These are phyloP conservation scores for Epiblema foenella DNA, from an alignment of 2,888 invertebrate species.

Conservation along the genomic window DNA sequence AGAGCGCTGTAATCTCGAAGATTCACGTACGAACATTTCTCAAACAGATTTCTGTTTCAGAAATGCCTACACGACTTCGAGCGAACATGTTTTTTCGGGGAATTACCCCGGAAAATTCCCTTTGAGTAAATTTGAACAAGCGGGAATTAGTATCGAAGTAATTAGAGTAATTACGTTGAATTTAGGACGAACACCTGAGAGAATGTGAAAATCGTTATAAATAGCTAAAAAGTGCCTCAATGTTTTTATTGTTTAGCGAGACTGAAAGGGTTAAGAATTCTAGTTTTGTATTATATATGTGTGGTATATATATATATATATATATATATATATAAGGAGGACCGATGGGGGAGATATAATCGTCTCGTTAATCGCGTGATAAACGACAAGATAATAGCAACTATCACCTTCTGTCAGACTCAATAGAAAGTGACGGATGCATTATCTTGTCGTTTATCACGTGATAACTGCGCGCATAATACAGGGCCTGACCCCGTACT, in stretches of 20 bases:
- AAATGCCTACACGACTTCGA: not conserved
- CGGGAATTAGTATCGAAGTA: not conserved
- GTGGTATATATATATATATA: too few relatives aligned
- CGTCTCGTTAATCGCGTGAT: too few relatives aligned
- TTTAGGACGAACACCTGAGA: conserved; percentile 18
- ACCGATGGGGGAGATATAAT: too few relatives aligned
- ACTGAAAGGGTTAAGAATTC: conserved; percentile 4
- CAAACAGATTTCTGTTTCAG: not conserved
- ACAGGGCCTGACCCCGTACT: too few relatives aligned
- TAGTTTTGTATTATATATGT: too few relatives aligned
- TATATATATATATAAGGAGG: too few relatives aligned
- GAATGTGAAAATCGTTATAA: conserved; percentile 14
- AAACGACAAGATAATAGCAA: too few relatives aligned
- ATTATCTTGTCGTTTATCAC: too few relatives aligned
- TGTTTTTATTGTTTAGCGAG: conserved; percentile 8
- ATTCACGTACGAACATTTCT: conserved; percentile 22
- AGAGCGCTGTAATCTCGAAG: not conserved
- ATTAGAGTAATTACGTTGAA: conserved; percentile 20
- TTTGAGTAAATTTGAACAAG: conserved; percentile 4
- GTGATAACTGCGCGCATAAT: too few relatives aligned
- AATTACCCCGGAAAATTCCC: conserved; percentile 2
- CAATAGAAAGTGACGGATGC: too few relatives aligned
- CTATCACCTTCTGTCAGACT: too few relatives aligned
- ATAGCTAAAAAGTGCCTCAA: conserved; percentile 23
- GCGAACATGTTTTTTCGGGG: not conserved